Percentiles rank a stretch among this genome's conserved stretches.
phyloP scores from a whole-genome alignment of 2,888 invertebrate genomes.

The Andrena chrysosceles region DNA sequence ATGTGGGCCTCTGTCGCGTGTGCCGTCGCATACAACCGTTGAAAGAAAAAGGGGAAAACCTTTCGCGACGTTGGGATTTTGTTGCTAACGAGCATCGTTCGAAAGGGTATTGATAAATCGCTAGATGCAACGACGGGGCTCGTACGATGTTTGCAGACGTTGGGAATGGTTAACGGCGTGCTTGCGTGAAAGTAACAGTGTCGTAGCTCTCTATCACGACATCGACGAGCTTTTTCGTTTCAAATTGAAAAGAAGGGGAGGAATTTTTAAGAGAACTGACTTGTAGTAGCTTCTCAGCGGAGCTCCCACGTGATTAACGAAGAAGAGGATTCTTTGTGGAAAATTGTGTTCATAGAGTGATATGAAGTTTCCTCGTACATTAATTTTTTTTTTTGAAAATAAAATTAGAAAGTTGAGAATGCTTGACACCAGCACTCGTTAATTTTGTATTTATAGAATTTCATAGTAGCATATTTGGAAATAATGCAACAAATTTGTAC shows the following conservation, averaged over 20 bases:
- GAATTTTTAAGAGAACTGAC: too few relatives aligned
- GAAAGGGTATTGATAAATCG: neutral
- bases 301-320: neutral
- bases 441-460: too few relatives aligned
- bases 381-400: too few relatives aligned
- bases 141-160: neutral
- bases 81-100: slow-evolving; percentile 26
- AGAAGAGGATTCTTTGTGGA: neutral
- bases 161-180: neutral
- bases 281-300: too few relatives aligned
- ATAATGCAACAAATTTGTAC: too few relatives aligned
- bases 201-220: neutral
- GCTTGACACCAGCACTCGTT: too few relatives aligned
- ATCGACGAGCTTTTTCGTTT: too few relatives aligned
- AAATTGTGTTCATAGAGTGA: too few relatives aligned
- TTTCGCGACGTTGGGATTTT: slow-evolving; percentile 28
- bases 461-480: too few relatives aligned
- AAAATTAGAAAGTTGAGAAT: too few relatives aligned
- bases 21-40: neutral
- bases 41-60: slow-evolving; percentile 25
- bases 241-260: too few relatives aligned
- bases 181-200: neutral
- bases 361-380: too few relatives aligned
- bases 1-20: slow-evolving; percentile 29
- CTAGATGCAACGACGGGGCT: neutral